Evolutionary conservation across 2,888 invertebrate genomes (phyloP).

Genomic region (Trachelus iudaicus): DNA sequence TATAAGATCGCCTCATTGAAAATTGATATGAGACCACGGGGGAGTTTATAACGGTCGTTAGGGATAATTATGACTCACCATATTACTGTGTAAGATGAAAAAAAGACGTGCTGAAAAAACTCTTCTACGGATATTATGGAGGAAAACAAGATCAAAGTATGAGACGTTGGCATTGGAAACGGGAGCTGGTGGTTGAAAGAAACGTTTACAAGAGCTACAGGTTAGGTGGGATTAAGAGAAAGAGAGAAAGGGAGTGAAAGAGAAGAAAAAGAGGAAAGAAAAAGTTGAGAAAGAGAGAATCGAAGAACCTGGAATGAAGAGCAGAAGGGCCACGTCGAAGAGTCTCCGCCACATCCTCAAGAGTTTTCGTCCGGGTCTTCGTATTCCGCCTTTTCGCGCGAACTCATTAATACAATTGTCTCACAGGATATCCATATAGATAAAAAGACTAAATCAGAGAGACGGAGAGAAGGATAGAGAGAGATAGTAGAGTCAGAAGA

Average conservation of each 20-base stretch:
- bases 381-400: neutral
- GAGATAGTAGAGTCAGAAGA: neutral
- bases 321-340: conserved; percentile 2
- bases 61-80: neutral
- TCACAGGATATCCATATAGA: conserved; percentile 1
- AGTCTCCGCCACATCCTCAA: conserved; percentile 2
- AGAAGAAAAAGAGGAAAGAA: conserved; percentile 6
- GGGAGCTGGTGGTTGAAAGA: neutral
- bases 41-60: neutral
- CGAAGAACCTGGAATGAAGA: conserved; percentile 26
- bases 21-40: neutral
- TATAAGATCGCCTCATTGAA: neutral
- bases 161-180: neutral
- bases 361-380: conserved; percentile 2
- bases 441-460: neutral
- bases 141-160: neutral
- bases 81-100: neutral
- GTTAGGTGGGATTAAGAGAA: conserved; percentile 2
- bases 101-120: neutral
- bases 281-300: conserved; percentile 17
- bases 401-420: neutral
- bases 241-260: neutral
- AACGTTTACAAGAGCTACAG: neutral
- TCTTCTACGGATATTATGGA: neutral
- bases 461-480: neutral